Evolutionary conservation across 2,888 invertebrate genomes (phyloP), one percentile per base, ranked within the genome.

Genomic region (Apomyelois bistriatella): DNA sequence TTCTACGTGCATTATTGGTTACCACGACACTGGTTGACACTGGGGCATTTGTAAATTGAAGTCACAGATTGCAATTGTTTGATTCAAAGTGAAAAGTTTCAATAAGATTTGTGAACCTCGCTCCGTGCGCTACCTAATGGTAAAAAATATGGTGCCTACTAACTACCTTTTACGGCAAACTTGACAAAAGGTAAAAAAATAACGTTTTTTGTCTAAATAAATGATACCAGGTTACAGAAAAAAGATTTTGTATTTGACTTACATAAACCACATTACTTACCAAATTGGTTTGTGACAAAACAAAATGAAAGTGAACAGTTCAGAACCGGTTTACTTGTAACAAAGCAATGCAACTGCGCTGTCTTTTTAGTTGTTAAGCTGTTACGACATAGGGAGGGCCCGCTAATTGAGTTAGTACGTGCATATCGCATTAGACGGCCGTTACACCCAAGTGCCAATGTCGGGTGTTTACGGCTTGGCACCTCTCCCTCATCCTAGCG

Each of bases 381-480:
- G n/a, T 46, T 46, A 35, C 46, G 37, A 12, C 48, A 37, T 7
- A 15, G 16, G 40, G 40, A 12, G 22, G 38, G n/a, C 52, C 38
- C 40, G 32, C 48, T 48, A 48, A 48, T 48, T 28, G 37, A 48
- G 22, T 48, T 48, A 48, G 28, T 8, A 48, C 37, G 13, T 48
- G 48, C 48, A 48, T 48, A 36, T 40, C 22, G 37, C 15, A 8
- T 48, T 47, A 37, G 37, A 12, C 32, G 46, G 46, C 46, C 13
- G 22, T 52, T 43, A 37, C 52, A 43, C 36, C 46, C 32, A 32
- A 32, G 32, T 17, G 30, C 22, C 43, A 28, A 30, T 10, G 32
- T 1, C 10, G 32, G 1, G 32, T 30, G 43, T 46, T 9, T 30
- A 12, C 12, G 22, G n/a, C n/a, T n/a, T n/a, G n/a, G 12, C 42